phyloP scores from a whole-genome alignment of 2,888 invertebrate genomes.

The Athripsodes cinereus region DNA sequence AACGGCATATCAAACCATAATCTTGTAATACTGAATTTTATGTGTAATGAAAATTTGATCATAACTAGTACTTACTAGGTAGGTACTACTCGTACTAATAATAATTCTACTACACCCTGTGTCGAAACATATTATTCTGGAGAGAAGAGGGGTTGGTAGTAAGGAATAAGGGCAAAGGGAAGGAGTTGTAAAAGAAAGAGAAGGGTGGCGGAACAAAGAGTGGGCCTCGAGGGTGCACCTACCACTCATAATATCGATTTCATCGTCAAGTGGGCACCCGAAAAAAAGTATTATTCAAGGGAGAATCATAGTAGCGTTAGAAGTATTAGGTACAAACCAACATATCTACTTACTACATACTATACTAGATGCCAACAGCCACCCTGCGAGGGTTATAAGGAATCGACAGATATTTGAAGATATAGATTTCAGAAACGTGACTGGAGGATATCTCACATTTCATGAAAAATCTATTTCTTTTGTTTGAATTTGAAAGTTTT shows the following conservation, averaged over 20 bases:
- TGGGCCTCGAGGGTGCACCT: slow-evolving; percentile 12
- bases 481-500: too few relatives aligned
- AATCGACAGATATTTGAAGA: not conserved
- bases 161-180: slow-evolving; percentile 5
- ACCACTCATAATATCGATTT: slow-evolving; percentile 27
- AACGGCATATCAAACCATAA: too few relatives aligned
- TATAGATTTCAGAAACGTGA: not conserved
- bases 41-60: too few relatives aligned
- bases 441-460: not conserved
- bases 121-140: not conserved
- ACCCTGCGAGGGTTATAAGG: not conserved
- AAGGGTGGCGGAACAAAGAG: slow-evolving; percentile 14
- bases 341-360: too few relatives aligned
- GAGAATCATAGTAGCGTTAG: not conserved
- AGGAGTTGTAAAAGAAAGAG: not conserved
- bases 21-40: too few relatives aligned
- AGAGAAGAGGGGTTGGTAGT: slow-evolving; percentile 5
- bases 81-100: too few relatives aligned
- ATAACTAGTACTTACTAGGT: too few relatives aligned
- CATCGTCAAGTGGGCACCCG: slow-evolving; percentile 28
- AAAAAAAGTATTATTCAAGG: slow-evolving; percentile 23
- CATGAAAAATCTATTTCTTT: too few relatives aligned
- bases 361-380: not conserved
- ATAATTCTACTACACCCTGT: slow-evolving; percentile 15
- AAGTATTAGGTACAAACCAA: too few relatives aligned